Evolutionary conservation across 2,888 invertebrate species (phyloP), one percentile per base, ranked within the genome.

Genomic region (Luperina testacea): DNA sequence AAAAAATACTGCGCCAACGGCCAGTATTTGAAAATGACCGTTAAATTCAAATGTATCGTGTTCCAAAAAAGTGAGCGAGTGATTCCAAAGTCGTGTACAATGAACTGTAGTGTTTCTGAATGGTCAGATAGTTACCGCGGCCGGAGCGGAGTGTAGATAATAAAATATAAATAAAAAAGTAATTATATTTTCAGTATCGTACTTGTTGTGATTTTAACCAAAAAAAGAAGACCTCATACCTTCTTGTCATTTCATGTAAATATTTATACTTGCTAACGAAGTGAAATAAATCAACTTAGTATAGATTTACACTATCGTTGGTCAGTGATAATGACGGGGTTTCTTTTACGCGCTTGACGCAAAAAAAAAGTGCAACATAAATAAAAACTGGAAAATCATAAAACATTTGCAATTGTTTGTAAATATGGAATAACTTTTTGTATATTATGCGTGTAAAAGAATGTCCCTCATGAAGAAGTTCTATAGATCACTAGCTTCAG

Each of bases 161-260:
- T 90, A 88, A 85, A 82, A 75, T 85, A 85, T 87, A 88, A 83
- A 86, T 89, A 91, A 91, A 48, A 92, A 91, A 90, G 88, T 91
- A 90, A 91, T 93, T 93, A 94, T 95, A 94, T 95, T 95, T 95
- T 95, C 94, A 94, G 88, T 95, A 95, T 93, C 92, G 93, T 94
- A 94, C 93, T 94, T 94, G 92, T 95, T 96, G 96, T 96, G 96
- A 96, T 96, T 95, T 94, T 92, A 96, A 96, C 96, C 96, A 96
- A 96, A 96, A 96, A 95, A 92, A 93, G 91, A 93, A 91, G 92
- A 94, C 93, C 93, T 94, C 94, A 91, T 91, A 91, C 90, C 85
- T 92, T 92, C 92, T 93, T 92, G 91, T 93, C 92, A 93, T 93
- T 92, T 92, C 92, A 90, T 94, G 94, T 94, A 94, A 93, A 94